Percentiles rank a stretch among this genome's conserved stretches.
Evolutionary conservation across 2,797 vertebrate genomes (phyloP).

Genomic region (Micrastur ruficollis): DNA sequence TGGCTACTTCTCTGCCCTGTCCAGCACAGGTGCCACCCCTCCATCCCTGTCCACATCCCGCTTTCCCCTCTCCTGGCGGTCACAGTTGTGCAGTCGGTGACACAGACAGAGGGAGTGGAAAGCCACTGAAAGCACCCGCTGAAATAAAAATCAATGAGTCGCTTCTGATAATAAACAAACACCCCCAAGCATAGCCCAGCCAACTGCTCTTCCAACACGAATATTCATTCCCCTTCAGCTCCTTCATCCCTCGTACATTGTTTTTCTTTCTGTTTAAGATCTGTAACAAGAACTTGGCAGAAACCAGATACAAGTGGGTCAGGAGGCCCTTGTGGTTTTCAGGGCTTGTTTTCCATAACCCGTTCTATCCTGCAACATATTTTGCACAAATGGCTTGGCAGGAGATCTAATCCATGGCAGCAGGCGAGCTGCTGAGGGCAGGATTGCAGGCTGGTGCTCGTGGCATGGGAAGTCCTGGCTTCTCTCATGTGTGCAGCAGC

Average conservation of each 20-base stretch:
- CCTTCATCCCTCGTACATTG: conserved; percentile 34
- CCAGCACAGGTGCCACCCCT: neutral
- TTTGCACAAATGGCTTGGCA: conserved; percentile 61
- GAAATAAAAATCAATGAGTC: conserved; percentile 16
- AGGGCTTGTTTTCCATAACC: conserved; percentile 68
- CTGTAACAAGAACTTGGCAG: conserved; percentile 71
- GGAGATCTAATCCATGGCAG: conserved; percentile 6
- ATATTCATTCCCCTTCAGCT: conserved; percentile 26
- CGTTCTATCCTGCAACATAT: conserved; percentile 62
- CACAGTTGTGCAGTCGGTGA: neutral
- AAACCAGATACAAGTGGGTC: conserved; percentile 68
- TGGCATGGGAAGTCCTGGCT: neutral
- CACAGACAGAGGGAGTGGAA: neutral
- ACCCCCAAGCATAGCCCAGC: neutral
- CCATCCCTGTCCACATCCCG: accelerated
- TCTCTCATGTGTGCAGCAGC: neutral
- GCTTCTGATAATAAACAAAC: conserved; percentile 24
- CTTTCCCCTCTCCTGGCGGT: neutral
- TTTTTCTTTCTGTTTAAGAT: conserved; percentile 68
- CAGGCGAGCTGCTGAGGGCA: conserved; percentile 32
- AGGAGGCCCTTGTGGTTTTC: conserved; percentile 72
- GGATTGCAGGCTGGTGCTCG: neutral
- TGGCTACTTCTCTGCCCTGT: neutral
- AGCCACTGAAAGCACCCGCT: neutral
- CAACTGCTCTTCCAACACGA: conserved; percentile 48